A percentile compares a stretch with the other conserved stretches of the same genome.
Conservation (phyloP, 2,888 invertebrate species). For the Alsophila aescularia region DNA sequence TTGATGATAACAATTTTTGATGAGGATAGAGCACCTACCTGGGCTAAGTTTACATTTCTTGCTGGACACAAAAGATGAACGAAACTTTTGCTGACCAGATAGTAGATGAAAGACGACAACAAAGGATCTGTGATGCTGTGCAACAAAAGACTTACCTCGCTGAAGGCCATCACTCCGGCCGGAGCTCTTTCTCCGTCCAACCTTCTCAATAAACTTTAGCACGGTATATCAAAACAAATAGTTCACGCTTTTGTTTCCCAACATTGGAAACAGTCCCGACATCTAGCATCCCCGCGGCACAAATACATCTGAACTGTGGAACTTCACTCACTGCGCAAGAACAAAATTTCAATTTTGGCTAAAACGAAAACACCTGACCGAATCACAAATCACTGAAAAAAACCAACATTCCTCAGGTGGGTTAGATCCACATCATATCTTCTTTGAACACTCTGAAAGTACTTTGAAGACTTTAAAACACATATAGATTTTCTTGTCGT, state of each 20-base stretch:
- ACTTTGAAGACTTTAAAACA: slow-evolving; percentile 61
- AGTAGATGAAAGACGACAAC: slow-evolving; percentile 20
- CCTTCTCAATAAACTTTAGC: slow-evolving; percentile 77
- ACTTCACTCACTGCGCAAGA: slow-evolving; percentile 84
- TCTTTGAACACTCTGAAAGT: slow-evolving; percentile 52
- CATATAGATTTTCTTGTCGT: slow-evolving; percentile 52
- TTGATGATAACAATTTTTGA: slow-evolving; percentile 2
- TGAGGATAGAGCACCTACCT: not conserved
- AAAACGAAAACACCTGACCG: slow-evolving; percentile 85
- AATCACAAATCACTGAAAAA: slow-evolving; percentile 86
- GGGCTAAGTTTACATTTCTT: not conserved
- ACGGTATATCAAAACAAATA: slow-evolving; percentile 82
- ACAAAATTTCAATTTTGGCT: slow-evolving; percentile 80
- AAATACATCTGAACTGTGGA: slow-evolving; percentile 81
- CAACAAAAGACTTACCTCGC: slow-evolving; percentile 86
- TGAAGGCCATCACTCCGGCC: slow-evolving; percentile 90
- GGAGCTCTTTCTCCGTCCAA: slow-evolving; percentile 82
- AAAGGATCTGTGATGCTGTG: slow-evolving; percentile 36
- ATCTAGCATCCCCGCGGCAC: slow-evolving; percentile 81
- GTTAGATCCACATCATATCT: slow-evolving; percentile 74
- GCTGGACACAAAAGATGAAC: slow-evolving; percentile 7
- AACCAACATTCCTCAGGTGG: slow-evolving; percentile 88
- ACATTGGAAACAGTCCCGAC: slow-evolving; percentile 83
- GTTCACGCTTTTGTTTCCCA: slow-evolving; percentile 82
- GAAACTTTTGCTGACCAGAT: slow-evolving; percentile 16